A percentile compares a stretch with the other conserved stretches of the same genome.
phyloP scores from a whole-genome alignment of 2,113 vertebrate genomes.

The Fulica atra region DNA sequence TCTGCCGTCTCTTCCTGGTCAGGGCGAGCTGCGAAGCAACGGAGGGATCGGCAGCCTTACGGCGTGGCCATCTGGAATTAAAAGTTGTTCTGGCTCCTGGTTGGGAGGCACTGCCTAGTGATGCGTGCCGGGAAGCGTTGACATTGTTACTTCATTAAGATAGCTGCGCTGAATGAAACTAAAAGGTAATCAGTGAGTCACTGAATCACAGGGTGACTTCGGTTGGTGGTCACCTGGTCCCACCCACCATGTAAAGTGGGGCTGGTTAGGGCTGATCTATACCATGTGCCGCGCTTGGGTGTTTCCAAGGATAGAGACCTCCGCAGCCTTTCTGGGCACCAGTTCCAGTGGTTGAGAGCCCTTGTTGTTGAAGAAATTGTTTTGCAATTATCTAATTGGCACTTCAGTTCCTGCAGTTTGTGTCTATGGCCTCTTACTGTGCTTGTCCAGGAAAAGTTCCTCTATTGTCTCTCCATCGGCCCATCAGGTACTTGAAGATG shows the following conservation, averaged over 20 bases:
- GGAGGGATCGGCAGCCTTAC: not conserved
- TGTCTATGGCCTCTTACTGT: not conserved
- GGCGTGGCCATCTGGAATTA: not conserved
- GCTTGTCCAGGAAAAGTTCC: not conserved
- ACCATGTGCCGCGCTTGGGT: accelerated
- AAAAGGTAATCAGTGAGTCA: not conserved
- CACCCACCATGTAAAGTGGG: accelerated
- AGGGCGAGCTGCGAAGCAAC: not conserved
- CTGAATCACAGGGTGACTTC: not conserved
- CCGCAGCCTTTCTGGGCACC: accelerated
- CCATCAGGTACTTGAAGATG: not conserved
- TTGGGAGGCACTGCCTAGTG: not conserved
- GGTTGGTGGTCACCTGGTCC: accelerated
- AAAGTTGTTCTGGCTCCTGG: not conserved
- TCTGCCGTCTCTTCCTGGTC: not conserved
- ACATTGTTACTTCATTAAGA: not conserved
- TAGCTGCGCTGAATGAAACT: not conserved
- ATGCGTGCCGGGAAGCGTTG: not conserved
- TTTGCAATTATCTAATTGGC: accelerated
- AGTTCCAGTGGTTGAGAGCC: not conserved
- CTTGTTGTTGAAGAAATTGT: not conserved
- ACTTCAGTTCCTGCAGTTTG: accelerated
- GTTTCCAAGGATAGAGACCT: not conserved
- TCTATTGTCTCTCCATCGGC: not conserved
- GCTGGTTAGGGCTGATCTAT: not conserved